These are phyloP conservation scores for Patella pellucida DNA, from an alignment of 2,888 invertebrate species.

Conservation along the genomic window DNA sequence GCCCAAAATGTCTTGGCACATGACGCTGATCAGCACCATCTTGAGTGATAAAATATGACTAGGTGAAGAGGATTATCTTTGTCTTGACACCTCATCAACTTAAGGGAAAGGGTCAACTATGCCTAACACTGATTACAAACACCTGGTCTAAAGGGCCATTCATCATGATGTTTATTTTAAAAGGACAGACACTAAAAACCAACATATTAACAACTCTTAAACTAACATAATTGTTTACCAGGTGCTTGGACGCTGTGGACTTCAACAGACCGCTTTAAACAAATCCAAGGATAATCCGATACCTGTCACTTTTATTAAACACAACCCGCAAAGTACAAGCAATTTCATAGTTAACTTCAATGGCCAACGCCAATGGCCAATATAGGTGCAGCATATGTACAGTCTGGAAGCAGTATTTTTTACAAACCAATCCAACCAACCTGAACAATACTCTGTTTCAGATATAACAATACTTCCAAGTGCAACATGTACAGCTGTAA, in stretches of 20 bases:
- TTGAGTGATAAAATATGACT: constrained; percentile 1
- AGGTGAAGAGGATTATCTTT: constrained; percentile 7
- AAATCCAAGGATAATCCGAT: too few relatives aligned
- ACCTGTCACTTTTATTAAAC: too few relatives aligned
- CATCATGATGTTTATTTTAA: neutral
- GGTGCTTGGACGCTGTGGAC: neutral
- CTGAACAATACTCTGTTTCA: too few relatives aligned
- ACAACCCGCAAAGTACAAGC: too few relatives aligned
- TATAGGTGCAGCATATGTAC: too few relatives aligned
- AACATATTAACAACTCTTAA: neutral
- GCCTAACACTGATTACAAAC: neutral
- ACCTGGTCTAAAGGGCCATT: neutral
- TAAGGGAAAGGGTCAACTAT: neutral
- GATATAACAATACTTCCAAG: too few relatives aligned
- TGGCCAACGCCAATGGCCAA: too few relatives aligned
- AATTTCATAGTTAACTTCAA: too few relatives aligned
- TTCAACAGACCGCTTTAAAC: too few relatives aligned
- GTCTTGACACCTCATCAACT: constrained; percentile 7
- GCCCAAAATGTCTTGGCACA: neutral
- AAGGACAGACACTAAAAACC: constrained; percentile 7
- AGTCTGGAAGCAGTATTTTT: too few relatives aligned
- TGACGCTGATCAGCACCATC: constrained; percentile 10
- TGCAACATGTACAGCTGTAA: too few relatives aligned
- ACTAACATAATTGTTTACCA: constrained; percentile 7
- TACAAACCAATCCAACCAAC: too few relatives aligned